These are phyloP conservation scores for Thinocorus orbignyianus DNA, from an alignment of 2,113 vertebrate genomes.

Conservation along the genomic window DNA sequence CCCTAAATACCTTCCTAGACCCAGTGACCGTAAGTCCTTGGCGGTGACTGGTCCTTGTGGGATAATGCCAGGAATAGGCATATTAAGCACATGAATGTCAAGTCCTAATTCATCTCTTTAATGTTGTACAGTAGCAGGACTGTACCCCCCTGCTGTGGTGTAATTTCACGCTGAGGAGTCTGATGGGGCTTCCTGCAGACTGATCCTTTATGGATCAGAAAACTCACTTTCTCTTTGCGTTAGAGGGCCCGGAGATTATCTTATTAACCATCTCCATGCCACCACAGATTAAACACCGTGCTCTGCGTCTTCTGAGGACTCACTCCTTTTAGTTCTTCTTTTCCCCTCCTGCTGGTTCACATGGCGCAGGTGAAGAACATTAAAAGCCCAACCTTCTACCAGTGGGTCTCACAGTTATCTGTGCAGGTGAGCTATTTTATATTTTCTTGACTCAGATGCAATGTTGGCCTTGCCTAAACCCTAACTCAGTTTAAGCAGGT, in stretches of 20 bases:
- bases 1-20: conserved; percentile 23
- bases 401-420: rapidly evolving
- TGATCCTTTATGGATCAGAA: conserved; percentile 88
- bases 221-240: conserved; percentile 80
- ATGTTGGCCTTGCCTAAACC: not conserved
- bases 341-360: not conserved
- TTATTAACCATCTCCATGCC: conserved; percentile 73
- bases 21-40: conserved; percentile 41
- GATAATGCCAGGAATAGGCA: conserved; percentile 59
- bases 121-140: conserved; percentile 74
- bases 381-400: not conserved
- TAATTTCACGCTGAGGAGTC: conserved; percentile 85
- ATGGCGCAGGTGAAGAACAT: not conserved
- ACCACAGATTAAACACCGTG: not conserved
- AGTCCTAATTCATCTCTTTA: conserved; percentile 76
- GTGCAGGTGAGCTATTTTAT: not conserved
- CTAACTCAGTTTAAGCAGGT: not conserved
- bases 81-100: conserved; percentile 72
- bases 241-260: conserved; percentile 69
- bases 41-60: conserved; percentile 43
- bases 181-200: conserved; percentile 81
- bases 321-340: not conserved
- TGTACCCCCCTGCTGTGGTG: conserved; percentile 77
- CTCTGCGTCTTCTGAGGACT: not conserved
- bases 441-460: not conserved